Conservation (phyloP, 2,888 invertebrate genomes). For the Kryphioiulus occultus region DNA sequence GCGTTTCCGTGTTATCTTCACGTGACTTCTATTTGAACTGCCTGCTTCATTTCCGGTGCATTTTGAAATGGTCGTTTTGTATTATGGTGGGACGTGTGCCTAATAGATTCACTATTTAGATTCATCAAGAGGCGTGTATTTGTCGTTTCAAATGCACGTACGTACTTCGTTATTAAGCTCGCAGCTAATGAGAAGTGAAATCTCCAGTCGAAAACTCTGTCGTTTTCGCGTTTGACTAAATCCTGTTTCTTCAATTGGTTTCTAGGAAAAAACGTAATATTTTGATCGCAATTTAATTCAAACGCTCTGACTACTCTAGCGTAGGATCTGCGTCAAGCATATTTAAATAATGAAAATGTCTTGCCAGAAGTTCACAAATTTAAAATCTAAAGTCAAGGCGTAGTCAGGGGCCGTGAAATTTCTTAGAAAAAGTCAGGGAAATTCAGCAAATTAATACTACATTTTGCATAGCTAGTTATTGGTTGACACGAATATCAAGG, state of each 20-base stretch:
- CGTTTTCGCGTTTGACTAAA: not conserved
- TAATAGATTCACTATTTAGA: slow-evolving; percentile 35
- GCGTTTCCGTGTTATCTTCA: slow-evolving; percentile 8
- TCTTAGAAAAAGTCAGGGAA: no score
- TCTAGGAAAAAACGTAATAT: not conserved
- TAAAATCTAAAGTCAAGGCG: no score
- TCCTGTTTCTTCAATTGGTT: slow-evolving; percentile 7
- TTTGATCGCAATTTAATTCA: not conserved
- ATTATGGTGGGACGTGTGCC: not conserved
- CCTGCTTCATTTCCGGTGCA: slow-evolving; percentile 33
- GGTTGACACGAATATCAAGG: no score
- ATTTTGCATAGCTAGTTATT: no score
- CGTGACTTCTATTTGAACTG: slow-evolving; percentile 33
- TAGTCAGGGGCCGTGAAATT: no score
- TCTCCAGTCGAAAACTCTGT: not conserved
- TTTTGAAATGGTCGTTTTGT: slow-evolving; percentile 9
- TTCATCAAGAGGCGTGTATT: not conserved
- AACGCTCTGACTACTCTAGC: not conserved
- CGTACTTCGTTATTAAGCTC: not conserved
- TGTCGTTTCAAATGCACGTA: not conserved
- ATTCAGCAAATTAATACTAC: no score
- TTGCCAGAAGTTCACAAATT: no score
- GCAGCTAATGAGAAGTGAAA: slow-evolving; percentile 29
- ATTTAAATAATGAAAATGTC: no score
- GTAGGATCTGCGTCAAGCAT: no score